These are phyloP conservation scores for Sinonovacula constricta DNA, from an alignment of 1,140 invertebrate genomes.

Conservation along the genomic window DNA sequence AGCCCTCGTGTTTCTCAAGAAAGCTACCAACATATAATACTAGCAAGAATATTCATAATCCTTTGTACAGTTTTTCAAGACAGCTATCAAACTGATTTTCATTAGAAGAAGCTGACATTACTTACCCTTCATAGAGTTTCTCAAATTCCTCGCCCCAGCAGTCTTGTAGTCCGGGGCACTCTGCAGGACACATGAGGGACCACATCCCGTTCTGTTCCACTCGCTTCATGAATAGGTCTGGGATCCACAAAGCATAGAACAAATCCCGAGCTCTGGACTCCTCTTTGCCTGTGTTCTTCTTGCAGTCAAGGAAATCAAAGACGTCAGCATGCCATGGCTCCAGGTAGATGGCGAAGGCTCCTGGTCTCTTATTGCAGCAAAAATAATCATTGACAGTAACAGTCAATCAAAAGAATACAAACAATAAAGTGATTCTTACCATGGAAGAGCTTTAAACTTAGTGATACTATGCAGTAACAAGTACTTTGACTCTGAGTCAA, in stretches of 20 bases:
- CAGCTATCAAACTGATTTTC: too few relatives aligned
- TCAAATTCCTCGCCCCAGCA: conserved; percentile 98
- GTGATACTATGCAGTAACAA: too few relatives aligned
- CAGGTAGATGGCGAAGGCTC: conserved; percentile 98
- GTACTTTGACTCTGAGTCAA: too few relatives aligned
- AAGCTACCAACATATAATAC: too few relatives aligned
- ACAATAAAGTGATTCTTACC: too few relatives aligned
- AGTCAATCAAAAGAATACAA: too few relatives aligned
- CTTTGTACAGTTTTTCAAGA: too few relatives aligned
- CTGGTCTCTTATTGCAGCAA: conserved; percentile 85
- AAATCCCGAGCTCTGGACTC: conserved; percentile 89
- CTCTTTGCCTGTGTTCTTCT: conserved; percentile 87
- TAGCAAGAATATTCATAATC: too few relatives aligned
- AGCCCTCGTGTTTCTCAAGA: too few relatives aligned
- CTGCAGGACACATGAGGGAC: conserved; percentile 98
- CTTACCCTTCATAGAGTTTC: conserved; percentile 88
- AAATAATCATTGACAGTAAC: too few relatives aligned
- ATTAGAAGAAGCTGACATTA: too few relatives aligned
- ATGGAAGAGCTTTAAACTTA: too few relatives aligned
- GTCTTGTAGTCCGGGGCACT: conserved; percentile 93
- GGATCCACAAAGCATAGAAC: conserved; percentile 99
- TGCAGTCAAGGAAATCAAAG: conserved; percentile 96
- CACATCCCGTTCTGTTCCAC: conserved; percentile 93
- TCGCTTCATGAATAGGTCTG: conserved; percentile 98
- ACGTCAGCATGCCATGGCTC: conserved; percentile 99